Evolutionary conservation across 2,797 vertebrate species (phyloP), one percentile per base, ranked within the genome.

Genomic region (Pipistrellus pipistrellus): DNA sequence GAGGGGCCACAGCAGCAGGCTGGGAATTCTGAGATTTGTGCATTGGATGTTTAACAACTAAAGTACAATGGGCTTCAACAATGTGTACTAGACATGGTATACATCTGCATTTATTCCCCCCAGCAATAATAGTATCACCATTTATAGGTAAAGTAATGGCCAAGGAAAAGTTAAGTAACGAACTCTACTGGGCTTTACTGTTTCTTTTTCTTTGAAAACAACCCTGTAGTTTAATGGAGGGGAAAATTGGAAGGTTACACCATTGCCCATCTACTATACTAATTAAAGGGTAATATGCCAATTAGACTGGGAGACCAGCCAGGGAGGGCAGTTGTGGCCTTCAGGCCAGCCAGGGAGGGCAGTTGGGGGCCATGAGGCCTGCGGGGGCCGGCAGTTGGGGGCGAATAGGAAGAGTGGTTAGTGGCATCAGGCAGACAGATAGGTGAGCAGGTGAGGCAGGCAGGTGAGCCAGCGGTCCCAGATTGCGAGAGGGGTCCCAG

Each of bases 161-260:
- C 21, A 76, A 59, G 83, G 27, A 83, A 90, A 64, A 62, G 68
- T 51, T 68, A 80, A 66, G 32, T 73, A 30, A 6, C 2, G 23
- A 44, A 51, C 8, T 68, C 25, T 41, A n/a, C 18, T 69, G 25
- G 78, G 44, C 57, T 75, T 23, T 81, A 2, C 64, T 27, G 17
- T 57, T 68, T 32, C 72, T 41, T 23, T 80, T 51, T 76, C 75
- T 89, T 85, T 72, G 77, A 32, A 90, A 90, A 69, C 41, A 85
- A 8, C 46, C 13, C 20, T 82, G 13, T 46, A 25, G 35, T 89
- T 71, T 77, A 18, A 6, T 14, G 30, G 55, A 59, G 83, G 64
- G 55, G 27, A 71, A 35, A 71, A 48, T 41, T 51, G 53, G 69
- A 86, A 75, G 23, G 53, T 18, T 35, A 35, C 10, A 17, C 46